phyloP scores from a whole-genome alignment of 2,888 invertebrate species.

The Clunio marinus region DNA sequence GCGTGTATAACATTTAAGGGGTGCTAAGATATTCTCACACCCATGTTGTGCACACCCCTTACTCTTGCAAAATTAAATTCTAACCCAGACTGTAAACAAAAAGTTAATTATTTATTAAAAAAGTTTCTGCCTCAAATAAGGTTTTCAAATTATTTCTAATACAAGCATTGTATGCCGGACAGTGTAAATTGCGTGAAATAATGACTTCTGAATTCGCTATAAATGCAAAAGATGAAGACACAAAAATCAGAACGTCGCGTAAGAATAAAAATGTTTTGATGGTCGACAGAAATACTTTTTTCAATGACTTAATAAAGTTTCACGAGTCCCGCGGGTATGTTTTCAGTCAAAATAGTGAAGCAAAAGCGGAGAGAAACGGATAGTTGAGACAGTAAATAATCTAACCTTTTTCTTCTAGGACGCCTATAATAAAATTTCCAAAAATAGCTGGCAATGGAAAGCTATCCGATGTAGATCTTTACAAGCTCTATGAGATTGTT shows the following conservation, averaged over 20 bases:
- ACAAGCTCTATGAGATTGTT: constrained; percentile 84
- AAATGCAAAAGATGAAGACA: background rate
- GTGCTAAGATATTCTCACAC: no score
- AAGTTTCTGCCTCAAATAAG: no score
- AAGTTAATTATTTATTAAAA: no score
- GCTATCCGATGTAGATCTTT: constrained; percentile 61
- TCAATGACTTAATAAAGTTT: constrained; percentile 75
- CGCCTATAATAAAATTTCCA: constrained; percentile 27
- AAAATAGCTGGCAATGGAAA: constrained; percentile 29
- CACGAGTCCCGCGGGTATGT: constrained; percentile 89
- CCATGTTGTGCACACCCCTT: no score
- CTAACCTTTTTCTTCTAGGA: constrained; percentile 16
- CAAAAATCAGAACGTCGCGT: background rate
- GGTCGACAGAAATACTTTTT: constrained; percentile 45
- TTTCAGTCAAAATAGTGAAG: background rate
- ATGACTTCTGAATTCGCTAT: background rate
- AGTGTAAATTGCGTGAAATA: background rate
- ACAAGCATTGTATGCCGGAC: no score
- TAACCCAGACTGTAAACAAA: no score
- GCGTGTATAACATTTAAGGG: no score
- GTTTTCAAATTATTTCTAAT: no score
- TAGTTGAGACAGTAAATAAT: background rate
- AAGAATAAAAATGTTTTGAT: constrained; percentile 10
- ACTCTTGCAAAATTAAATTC: no score
- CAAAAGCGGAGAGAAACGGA: background rate